Evolutionary conservation across 2,888 invertebrate species (phyloP).

Genomic region (Drosophila eohydei): DNA sequence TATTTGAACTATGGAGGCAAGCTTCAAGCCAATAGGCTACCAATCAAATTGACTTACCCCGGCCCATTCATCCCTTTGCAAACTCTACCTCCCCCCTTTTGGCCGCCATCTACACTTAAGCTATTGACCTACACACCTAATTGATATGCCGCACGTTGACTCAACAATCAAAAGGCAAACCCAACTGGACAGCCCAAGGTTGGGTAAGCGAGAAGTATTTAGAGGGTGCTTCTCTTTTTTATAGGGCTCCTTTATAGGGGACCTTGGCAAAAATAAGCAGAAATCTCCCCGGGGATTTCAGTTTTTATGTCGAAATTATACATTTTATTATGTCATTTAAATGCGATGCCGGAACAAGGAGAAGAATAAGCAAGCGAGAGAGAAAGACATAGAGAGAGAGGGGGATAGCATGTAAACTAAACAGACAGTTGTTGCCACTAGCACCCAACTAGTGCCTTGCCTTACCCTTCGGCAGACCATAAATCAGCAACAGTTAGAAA

Average conservation of each 20-base stretch:
- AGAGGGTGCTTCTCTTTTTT: slow-evolving; percentile 2
- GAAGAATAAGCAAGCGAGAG: slow-evolving; percentile 7
- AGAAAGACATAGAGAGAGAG: neutral
- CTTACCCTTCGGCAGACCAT: slow-evolving; percentile 30
- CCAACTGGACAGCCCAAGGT: slow-evolving; percentile 11
- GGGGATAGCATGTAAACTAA: slow-evolving; percentile 56
- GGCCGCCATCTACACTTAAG: slow-evolving; percentile 43
- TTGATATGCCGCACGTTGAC: slow-evolving; percentile 68
- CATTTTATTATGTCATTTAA: slow-evolving; percentile 75
- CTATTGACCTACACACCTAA: slow-evolving; percentile 72
- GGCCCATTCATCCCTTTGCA: neutral
- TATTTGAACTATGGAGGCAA: slow-evolving; percentile 23
- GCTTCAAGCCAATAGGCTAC: slow-evolving; percentile 22
- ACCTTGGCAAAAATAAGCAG: slow-evolving; percentile 7
- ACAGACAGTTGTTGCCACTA: slow-evolving; percentile 38
- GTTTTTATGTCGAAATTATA: slow-evolving; percentile 76
- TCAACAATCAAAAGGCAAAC: slow-evolving; percentile 57
- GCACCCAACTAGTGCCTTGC: neutral
- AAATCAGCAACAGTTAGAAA: slow-evolving; percentile 71
- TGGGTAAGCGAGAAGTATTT: neutral
- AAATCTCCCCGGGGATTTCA: slow-evolving; percentile 65
- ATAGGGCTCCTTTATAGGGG: neutral
- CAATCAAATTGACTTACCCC: slow-evolving; percentile 9
- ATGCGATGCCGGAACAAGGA: slow-evolving; percentile 48
- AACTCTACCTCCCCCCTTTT: neutral